These are phyloP conservation scores for Drosophila ercepeae DNA, from an alignment of 1,140 invertebrate species.

Conservation along the genomic window DNA sequence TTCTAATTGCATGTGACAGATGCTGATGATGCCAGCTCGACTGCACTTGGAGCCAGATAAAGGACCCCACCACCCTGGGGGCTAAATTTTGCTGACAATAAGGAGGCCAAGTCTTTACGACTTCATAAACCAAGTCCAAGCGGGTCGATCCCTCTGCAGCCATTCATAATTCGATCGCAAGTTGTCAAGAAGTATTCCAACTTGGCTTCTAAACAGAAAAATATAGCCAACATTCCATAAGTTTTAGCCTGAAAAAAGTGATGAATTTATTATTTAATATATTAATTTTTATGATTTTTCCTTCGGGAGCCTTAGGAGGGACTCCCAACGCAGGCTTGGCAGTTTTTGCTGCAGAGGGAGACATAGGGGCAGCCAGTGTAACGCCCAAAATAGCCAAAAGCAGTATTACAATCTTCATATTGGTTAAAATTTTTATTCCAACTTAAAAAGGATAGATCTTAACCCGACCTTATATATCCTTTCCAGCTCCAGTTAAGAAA, in stretches of 20 bases:
- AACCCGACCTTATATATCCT: no score
- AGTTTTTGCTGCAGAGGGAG: no score
- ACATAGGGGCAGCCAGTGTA: no score
- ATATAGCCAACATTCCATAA: neutral
- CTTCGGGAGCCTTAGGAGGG: no score
- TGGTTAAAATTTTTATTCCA: no score
- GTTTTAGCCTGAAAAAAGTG: neutral
- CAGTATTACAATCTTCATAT: no score
- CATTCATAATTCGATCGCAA: conserved; percentile 31
- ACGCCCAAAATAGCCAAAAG: no score
- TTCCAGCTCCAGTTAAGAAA: no score
- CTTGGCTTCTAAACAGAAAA: neutral
- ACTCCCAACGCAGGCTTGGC: no score
- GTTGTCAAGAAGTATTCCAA: neutral
- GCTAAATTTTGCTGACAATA: conserved; percentile 1
- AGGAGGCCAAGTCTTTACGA: conserved; percentile 45
- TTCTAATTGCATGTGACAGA: conserved; percentile 76
- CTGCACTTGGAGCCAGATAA: conserved; percentile 21
- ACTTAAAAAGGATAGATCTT: no score
- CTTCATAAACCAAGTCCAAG: conserved; percentile 50
- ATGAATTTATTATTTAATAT: no score
- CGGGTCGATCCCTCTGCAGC: conserved; percentile 20
- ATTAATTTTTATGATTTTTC: no score
- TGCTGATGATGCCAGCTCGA: conserved; percentile 30
- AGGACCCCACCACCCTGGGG: neutral